Percentiles rank a stretch among this genome's conserved stretches.
Conservation (phyloP, 2,113 vertebrate species). For the Syngnathus typhle region DNA sequence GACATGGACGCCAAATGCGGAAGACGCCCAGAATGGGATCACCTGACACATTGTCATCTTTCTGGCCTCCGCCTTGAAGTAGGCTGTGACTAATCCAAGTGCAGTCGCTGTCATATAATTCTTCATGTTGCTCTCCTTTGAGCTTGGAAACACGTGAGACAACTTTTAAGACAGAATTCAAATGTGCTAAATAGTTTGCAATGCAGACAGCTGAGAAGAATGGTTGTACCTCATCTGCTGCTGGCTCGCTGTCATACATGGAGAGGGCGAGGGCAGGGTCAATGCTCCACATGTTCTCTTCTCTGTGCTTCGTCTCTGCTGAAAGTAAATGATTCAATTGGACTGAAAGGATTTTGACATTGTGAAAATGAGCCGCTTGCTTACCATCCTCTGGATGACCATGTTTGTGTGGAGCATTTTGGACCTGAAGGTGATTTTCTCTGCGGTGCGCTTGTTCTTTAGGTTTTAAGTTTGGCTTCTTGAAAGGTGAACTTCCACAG, state of each 20-base stretch:
- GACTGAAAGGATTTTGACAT: neutral
- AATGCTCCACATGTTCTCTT: conserved; percentile 84
- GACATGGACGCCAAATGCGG: neutral
- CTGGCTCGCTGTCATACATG: conserved; percentile 70
- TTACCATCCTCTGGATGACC: conserved; percentile 10
- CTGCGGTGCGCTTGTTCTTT: neutral
- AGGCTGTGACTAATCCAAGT: conserved; percentile 87
- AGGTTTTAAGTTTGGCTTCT: conserved; percentile 29
- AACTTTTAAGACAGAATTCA: no score
- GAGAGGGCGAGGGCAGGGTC: conserved; percentile 83
- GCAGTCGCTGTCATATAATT: conserved; percentile 79
- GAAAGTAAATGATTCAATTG: conserved; percentile 2
- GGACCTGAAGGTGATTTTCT: conserved; percentile 3
- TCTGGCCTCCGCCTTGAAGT: conserved; percentile 66
- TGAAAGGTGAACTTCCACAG: conserved; percentile 30
- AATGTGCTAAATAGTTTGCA: no score
- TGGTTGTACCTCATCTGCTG: conserved; percentile 39
- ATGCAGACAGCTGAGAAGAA: no score
- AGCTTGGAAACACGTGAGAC: conserved; percentile 8
- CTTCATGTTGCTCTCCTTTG: conserved; percentile 32
- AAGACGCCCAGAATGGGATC: neutral
- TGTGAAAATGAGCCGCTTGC: neutral
- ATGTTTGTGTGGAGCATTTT: conserved; percentile 4
- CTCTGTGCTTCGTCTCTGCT: conserved; percentile 37
- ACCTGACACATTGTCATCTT: conserved; percentile 43